Evolutionary conservation across 2,113 vertebrate genomes (phyloP), one percentile per base, ranked within the genome.

Genomic region (Tringa solitaria): DNA sequence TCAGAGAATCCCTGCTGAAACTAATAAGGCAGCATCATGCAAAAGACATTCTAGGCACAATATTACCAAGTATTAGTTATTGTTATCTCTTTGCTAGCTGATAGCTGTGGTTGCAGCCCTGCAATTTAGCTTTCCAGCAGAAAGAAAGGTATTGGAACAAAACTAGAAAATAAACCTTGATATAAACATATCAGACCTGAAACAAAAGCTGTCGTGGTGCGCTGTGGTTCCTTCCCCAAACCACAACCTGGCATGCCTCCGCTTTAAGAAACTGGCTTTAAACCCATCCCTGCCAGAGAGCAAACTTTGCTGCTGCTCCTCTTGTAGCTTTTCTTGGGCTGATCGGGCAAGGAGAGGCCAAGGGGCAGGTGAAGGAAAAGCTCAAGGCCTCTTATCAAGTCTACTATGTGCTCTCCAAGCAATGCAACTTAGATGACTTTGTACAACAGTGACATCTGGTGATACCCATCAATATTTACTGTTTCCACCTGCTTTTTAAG

Each of bases 361-460:
- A 4, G 21, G 70, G 12, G 37, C 61, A 27, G 68, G 53, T 0
- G 0, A 18, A 56, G 64, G 51, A 27, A 53, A 82, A 82, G 53
- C 26, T 9, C 2, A 21, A 64, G 83, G 35, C 33, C 75, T 41
- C 54, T 84, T 78, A 90, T 21, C 50, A 32, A 56, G 46, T 8
- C 56, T 51, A 2, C 54, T 22, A 16, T 7, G 60, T 51, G 85
- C 50, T 77, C 39, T 50, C 64, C 69, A 56, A 45, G 53, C 77
- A 84, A 60, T 4, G 60, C 77, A 27, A 19, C 56, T 75, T 53
- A 60, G 76, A 45, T 94, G 96, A 15, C 86, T 96, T 84, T 96
- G 86, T 95, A 37, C 95, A 96, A 97, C 94, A 97, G 96, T 96
- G 96, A 95, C 96, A 96, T 92, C 96, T 97, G 96, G 92, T 92